phyloP scores from a whole-genome alignment of 1,140 invertebrate species.

The Hylaeus anthracinus region DNA sequence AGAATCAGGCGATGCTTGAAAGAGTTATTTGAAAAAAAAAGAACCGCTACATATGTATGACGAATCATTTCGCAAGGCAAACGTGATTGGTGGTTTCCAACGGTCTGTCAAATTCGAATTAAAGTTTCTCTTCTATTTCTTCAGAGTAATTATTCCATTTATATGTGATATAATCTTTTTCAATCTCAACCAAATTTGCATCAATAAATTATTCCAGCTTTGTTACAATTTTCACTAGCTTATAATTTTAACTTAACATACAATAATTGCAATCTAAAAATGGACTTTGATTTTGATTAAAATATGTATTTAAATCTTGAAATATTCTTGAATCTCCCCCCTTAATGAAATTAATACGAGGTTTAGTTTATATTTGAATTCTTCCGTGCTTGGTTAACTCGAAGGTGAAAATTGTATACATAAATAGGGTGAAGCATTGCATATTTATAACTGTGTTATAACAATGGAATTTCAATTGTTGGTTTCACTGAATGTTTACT shows the following conservation, averaged over 20 bases:
- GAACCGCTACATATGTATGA: conserved; percentile 52
- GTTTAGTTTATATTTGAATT: background rate
- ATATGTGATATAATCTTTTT: background rate
- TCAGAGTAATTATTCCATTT: background rate
- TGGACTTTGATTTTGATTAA: too few relatives aligned
- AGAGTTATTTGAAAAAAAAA: conserved; percentile 36
- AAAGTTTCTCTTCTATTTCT: background rate
- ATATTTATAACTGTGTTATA: background rate
- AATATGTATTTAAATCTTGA: too few relatives aligned
- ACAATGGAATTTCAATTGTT: too few relatives aligned
- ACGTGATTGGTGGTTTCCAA: conserved; percentile 47
- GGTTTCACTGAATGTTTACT: too few relatives aligned
- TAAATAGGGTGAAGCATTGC: background rate
- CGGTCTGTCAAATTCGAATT: conserved; percentile 33
- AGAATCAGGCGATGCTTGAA: conserved; percentile 64
- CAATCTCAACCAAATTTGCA: background rate
- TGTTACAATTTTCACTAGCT: background rate
- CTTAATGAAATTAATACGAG: background rate
- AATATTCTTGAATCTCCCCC: too few relatives aligned
- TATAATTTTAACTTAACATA: too few relatives aligned
- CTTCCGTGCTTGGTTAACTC: background rate
- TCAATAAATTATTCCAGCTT: background rate
- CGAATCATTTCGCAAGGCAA: conserved; percentile 53
- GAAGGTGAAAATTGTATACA: too few relatives aligned
- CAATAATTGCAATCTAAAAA: too few relatives aligned